Percentiles rank a stretch among this genome's conserved stretches.
Conservation (phyloP, 92 coral and sea anemone species). For the Porites rus region DNA sequence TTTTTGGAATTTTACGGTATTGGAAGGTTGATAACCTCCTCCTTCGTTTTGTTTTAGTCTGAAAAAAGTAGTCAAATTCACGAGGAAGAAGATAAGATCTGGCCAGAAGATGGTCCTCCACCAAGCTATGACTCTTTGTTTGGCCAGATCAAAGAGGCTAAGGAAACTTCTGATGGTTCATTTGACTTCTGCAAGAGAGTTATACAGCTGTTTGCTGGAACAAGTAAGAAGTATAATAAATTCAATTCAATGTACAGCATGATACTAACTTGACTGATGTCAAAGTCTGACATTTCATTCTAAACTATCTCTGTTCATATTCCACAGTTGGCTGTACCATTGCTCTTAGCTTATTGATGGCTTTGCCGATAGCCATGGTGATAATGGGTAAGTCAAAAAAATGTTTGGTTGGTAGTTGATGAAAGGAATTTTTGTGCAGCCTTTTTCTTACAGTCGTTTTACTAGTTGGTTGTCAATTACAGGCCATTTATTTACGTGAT, state of each 20-base stretch:
- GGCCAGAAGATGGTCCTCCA: slow-evolving; percentile 90
- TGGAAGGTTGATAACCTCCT: not conserved
- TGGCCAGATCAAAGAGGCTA: slow-evolving; percentile 98
- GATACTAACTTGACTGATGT: no score
- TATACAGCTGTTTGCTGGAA: slow-evolving; percentile 96
- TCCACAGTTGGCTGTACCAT: slow-evolving; percentile 97
- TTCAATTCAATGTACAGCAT: no score
- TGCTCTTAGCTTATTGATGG: slow-evolving; percentile 92
- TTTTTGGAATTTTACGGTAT: no score
- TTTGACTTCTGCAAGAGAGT: slow-evolving; percentile 95
- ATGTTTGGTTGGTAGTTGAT: no score
- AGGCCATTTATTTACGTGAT: no score
- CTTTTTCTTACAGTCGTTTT: no score
- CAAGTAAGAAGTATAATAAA: slow-evolving; percentile 76
- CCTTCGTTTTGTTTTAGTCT: slow-evolving; percentile 40
- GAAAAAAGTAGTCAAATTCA: slow-evolving; percentile 72
- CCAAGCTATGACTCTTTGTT: slow-evolving; percentile 91
- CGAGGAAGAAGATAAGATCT: slow-evolving; percentile 94
- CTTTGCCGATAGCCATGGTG: slow-evolving; percentile 98
- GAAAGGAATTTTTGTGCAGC: no score
- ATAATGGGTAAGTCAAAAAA: slow-evolving; percentile 85
- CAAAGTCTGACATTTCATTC: not conserved
- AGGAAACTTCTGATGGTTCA: slow-evolving; percentile 95
- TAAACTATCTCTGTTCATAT: not conserved
- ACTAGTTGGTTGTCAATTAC: no score